A percentile compares a stretch with the other conserved stretches of the same genome.
Conservation (phyloP, 2,797 vertebrate species). For the Enteromius paludinosus region DNA sequence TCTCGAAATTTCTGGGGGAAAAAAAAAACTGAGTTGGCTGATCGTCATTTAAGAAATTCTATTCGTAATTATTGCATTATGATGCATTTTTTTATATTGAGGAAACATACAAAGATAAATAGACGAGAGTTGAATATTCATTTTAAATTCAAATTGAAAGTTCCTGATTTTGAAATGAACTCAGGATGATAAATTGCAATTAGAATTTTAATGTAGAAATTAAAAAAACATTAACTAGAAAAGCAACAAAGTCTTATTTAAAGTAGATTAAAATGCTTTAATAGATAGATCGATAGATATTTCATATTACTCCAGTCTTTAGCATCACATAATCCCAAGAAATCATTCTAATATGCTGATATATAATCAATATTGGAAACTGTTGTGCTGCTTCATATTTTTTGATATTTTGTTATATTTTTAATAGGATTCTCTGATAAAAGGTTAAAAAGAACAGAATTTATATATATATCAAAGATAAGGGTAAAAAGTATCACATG, state of each 20-base stretch:
- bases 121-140: background rate
- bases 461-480: too few species aligned
- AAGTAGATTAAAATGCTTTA: background rate
- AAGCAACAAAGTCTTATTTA: background rate
- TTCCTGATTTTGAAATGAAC: background rate
- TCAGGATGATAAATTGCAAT: background rate
- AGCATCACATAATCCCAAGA: too few species aligned
- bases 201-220: background rate
- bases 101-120: conserved; percentile 4
- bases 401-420: too few species aligned
- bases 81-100: conserved; percentile 1
- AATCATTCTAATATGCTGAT: too few species aligned
- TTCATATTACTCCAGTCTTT: background rate
- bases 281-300: background rate
- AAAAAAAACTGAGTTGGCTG: background rate
- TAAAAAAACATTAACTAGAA: background rate
- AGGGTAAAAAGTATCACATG: too few species aligned
- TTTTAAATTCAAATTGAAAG: background rate
- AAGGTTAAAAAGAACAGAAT: too few species aligned
- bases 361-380: too few species aligned
- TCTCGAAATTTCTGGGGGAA: conserved; percentile 15
- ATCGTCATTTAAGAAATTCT: conserved; percentile 4
- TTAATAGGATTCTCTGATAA: too few species aligned
- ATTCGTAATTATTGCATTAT: conserved; percentile 23
- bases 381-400: too few species aligned